Conservation (phyloP, 2,888 invertebrate species). For the Netelia melanura region DNA sequence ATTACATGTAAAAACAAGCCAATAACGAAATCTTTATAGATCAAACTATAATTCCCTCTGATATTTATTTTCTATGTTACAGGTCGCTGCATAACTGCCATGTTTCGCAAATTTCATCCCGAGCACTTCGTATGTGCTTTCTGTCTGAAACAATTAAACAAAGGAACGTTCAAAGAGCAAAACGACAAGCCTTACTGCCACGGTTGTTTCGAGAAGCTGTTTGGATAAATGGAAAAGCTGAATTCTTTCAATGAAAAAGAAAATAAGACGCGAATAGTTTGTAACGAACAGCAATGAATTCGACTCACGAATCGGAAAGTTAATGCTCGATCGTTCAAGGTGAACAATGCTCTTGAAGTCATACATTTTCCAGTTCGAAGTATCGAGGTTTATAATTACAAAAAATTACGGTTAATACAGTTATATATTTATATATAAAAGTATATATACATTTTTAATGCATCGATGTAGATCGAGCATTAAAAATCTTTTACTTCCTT, state of each 20-base stretch:
- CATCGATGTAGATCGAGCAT: conserved; percentile 49
- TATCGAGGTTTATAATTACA: conserved; percentile 40
- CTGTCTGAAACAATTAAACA: conserved; percentile 98
- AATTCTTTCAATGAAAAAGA: conserved; percentile 12
- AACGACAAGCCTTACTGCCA: conserved; percentile 99
- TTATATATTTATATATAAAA: conserved; percentile 64
- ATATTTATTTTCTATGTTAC: conserved; percentile 70
- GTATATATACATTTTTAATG: conserved; percentile 53
- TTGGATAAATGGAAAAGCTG: conserved; percentile 86
- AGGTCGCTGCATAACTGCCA: conserved; percentile 98
- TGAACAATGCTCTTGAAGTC: conserved; percentile 8
- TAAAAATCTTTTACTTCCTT: conserved; percentile 51
- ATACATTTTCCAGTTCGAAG: conserved; percentile 24
- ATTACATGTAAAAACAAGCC: not conserved
- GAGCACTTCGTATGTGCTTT: conserved; percentile 99
- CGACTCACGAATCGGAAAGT: conserved; percentile 6
- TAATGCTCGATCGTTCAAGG: conserved; percentile 15
- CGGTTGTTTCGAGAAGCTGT: conserved; percentile 98
- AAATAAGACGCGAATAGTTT: conserved; percentile 38
- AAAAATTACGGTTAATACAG: conserved; percentile 46
- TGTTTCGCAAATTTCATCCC: conserved; percentile 99
- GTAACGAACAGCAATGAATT: conserved; percentile 27
- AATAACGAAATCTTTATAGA: not conserved
- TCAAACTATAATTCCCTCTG: not conserved
- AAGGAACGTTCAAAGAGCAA: conserved; percentile 99